Conservation (phyloP, 2,888 invertebrate species). For the Andricus quercusramuli region DNA sequence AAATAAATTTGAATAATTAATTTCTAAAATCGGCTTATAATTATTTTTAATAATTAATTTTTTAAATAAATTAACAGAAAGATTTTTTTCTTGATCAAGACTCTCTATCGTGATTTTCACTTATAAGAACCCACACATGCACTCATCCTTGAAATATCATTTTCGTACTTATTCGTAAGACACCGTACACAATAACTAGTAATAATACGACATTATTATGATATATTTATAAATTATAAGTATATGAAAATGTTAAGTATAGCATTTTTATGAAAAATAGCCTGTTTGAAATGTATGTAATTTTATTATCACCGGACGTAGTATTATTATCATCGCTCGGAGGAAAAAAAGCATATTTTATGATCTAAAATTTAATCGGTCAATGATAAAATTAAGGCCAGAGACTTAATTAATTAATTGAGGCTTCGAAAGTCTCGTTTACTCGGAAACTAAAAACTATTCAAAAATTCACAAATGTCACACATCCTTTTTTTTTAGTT, state of each 20-base stretch:
- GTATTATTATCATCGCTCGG: slow-evolving; percentile 37
- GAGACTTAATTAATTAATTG: not conserved
- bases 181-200: slow-evolving; percentile 66
- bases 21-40: not conserved
- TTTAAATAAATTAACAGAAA: slow-evolving; percentile 10
- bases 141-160: slow-evolving; percentile 61
- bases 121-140: slow-evolving; percentile 46
- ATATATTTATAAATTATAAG: slow-evolving; percentile 67
- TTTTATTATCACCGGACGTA: slow-evolving; percentile 49
- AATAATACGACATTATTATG: slow-evolving; percentile 65
- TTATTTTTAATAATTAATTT: not conserved
- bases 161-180: slow-evolving; percentile 61
- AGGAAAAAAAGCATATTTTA: slow-evolving; percentile 35
- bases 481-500: not conserved
- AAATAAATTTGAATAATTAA: not conserved
- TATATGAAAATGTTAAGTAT: slow-evolving; percentile 66
- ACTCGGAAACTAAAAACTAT: slow-evolving; percentile 33
- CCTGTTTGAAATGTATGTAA: slow-evolving; percentile 58
- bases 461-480: not conserved
- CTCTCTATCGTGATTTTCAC: slow-evolving; percentile 13
- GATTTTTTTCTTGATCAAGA: not conserved
- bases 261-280: slow-evolving; percentile 68
- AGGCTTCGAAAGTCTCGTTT: slow-evolving; percentile 20
- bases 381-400: slow-evolving; percentile 15
- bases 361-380: slow-evolving; percentile 22